Conservation (phyloP, 2,113 vertebrate genomes). For the Petrocephalus microphthalmus region DNA sequence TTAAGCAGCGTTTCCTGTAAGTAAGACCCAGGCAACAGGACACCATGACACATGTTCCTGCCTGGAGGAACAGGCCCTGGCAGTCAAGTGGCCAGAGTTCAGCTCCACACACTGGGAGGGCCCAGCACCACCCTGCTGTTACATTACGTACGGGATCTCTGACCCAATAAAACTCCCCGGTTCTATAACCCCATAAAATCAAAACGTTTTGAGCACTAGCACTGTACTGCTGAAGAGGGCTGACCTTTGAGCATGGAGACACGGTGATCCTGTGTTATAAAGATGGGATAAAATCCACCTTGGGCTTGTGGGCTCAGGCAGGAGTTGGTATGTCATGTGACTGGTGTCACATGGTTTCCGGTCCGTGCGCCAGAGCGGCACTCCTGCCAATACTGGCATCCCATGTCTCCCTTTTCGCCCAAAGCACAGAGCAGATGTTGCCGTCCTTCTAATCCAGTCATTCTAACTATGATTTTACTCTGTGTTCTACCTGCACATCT, state of each 20-base stretch:
- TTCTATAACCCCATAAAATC: slow-evolving; percentile 3
- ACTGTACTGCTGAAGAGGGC: background rate
- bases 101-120: background rate
- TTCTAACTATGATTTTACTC: background rate
- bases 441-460: background rate
- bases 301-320: background rate
- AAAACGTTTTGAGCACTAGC: background rate
- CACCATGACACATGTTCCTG: background rate
- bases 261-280: background rate
- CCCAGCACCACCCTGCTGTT: background rate
- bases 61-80: background rate
- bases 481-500: background rate
- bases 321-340: background rate
- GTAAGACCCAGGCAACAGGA: background rate
- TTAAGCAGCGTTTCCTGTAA: background rate
- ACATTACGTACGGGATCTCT: background rate
- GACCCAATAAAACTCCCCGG: background rate
- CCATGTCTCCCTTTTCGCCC: background rate
- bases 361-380: background rate
- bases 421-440: background rate
- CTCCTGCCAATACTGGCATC: background rate
- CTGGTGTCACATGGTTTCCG: background rate
- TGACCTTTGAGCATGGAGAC: background rate
- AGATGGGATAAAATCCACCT: background rate
- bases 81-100: background rate